A percentile compares a stretch with the other conserved stretches of the same genome.
Evolutionary conservation across 92 coral and sea anemone genomes (phyloP).

Genomic region (Phenganax marumi): DNA sequence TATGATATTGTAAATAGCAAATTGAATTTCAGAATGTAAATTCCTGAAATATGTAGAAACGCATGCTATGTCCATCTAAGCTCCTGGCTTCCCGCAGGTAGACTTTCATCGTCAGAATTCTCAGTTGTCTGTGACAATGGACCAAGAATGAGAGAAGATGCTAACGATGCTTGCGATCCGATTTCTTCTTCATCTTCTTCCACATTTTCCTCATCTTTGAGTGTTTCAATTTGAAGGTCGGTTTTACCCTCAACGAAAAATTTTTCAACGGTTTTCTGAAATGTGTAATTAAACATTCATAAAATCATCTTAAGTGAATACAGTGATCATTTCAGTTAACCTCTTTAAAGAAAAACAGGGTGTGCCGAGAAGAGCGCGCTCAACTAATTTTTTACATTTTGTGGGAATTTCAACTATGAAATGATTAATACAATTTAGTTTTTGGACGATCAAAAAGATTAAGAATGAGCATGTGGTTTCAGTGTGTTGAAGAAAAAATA

Average conservation of each 20-base stretch:
- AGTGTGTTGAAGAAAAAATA: no score
- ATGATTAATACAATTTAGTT: no score
- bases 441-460: no score
- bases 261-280: slow-evolving; percentile 57
- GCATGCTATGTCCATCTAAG: no score
- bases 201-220: slow-evolving; percentile 50
- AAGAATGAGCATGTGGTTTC: no score
- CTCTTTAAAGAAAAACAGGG: not conserved
- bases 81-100: not conserved
- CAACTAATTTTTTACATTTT: no score
- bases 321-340: not conserved
- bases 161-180: not conserved
- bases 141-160: slow-evolving; percentile 15
- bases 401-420: no score
- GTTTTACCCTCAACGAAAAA: slow-evolving; percentile 66
- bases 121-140: not conserved
- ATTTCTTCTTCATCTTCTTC: slow-evolving; percentile 20
- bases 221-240: slow-evolving; percentile 58
- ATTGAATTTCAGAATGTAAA: no score
- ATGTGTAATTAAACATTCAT: not conserved
- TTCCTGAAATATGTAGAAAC: no score
- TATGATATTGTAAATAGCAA: no score
- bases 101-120: not conserved
- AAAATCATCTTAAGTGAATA: not conserved
- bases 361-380: no score